phyloP scores from a whole-genome alignment of 2,888 invertebrate genomes.

The Dioctria rufipes region DNA sequence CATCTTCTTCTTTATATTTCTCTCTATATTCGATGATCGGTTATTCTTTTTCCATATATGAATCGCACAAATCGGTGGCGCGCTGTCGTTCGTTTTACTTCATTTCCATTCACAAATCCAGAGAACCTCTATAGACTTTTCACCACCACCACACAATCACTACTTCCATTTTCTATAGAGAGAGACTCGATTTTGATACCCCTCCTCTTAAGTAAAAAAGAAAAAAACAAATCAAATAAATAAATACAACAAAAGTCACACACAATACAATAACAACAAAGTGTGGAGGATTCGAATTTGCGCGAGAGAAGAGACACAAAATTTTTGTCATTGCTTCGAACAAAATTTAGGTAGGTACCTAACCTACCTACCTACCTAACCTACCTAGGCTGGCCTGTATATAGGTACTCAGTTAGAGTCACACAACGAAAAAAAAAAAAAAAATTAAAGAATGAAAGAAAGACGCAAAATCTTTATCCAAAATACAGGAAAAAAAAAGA shows the following conservation, averaged over 20 bases:
- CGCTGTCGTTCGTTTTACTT: neutral
- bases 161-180: too few species aligned
- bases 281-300: neutral
- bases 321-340: too few species aligned
- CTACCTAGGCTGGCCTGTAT: too few species aligned
- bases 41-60: slow-evolving; percentile 47
- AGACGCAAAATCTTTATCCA: too few species aligned
- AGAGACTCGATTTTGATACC: slow-evolving; percentile 5
- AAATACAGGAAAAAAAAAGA: too few species aligned
- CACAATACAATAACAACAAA: neutral
- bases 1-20: slow-evolving; percentile 30
- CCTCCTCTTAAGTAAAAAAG: slow-evolving; percentile 11
- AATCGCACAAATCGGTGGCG: neutral
- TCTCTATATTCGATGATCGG: slow-evolving; percentile 52
- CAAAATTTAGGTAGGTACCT: too few species aligned
- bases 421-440: too few species aligned
- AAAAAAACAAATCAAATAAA: slow-evolving; percentile 38
- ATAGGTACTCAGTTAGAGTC: too few species aligned
- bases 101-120: slow-evolving; percentile 25
- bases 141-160: neutral
- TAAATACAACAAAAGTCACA: neutral
- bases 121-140: neutral
- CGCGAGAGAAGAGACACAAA: too few species aligned
- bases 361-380: too few species aligned
- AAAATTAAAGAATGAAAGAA: too few species aligned